phyloP scores from a whole-genome alignment of 1,140 invertebrate genomes.

The Hylyphantes graminicola region DNA sequence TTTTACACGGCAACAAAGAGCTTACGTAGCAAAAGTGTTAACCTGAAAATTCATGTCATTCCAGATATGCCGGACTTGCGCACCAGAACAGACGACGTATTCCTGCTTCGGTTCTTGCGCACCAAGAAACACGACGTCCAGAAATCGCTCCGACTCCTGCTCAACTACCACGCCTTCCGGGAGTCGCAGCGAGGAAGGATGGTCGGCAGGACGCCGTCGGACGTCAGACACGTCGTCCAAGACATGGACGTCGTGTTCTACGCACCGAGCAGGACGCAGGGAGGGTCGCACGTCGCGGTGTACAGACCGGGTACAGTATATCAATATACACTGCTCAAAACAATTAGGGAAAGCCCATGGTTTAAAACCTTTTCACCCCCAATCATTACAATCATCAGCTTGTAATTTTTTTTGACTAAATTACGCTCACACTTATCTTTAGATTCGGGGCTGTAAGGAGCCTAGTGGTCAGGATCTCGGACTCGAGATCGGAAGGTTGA shows the following conservation, averaged over 20 bases:
- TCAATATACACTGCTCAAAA: neutral
- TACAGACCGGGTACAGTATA: slow-evolving; percentile 19
- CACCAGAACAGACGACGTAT: slow-evolving; percentile 75
- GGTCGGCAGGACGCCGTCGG: slow-evolving; percentile 3
- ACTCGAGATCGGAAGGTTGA: too few species aligned
- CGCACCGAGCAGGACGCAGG: neutral
- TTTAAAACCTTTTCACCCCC: too few species aligned
- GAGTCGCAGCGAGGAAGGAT: slow-evolving; percentile 69
- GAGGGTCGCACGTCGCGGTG: slow-evolving; percentile 17
- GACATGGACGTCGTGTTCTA: slow-evolving; percentile 23
- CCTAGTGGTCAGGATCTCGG: too few species aligned
- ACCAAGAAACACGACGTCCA: slow-evolving; percentile 83
- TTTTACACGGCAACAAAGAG: too few species aligned
- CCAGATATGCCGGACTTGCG: slow-evolving; percentile 14
- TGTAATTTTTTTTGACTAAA: too few species aligned
- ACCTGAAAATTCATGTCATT: neutral
- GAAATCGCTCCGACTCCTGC: slow-evolving; percentile 79
- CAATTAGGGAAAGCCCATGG: too few species aligned
- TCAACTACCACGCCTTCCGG: slow-evolving; percentile 81
- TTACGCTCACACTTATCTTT: too few species aligned
- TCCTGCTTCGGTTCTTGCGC: slow-evolving; percentile 82
- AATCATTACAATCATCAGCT: too few species aligned
- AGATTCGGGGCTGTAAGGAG: too few species aligned
- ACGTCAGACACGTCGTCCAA: slow-evolving; percentile 18
- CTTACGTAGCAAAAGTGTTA: too few species aligned